Base-by-base conservation (phyloP, 2,113 vertebrate species). In the Rutilus rutilus region DNA sequence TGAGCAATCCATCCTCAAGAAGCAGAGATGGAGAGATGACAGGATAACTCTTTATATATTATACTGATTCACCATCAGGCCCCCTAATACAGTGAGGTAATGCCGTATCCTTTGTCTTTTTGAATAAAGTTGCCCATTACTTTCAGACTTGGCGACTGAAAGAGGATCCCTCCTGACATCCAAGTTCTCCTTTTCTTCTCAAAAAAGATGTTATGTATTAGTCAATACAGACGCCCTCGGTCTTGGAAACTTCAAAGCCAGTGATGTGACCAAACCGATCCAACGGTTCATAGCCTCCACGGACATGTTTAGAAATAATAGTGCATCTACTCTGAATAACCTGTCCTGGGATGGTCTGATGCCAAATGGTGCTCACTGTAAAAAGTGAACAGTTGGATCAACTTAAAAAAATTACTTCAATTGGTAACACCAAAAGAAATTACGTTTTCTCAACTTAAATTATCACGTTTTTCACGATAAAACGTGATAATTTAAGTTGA, bases 71-170 rank as follows among this genome's bases (percentile, higher is more conserved):
- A 81, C 62, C 71, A 78, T 77, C 47, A 67, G 77, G n/a, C 36
- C 54, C 9, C 30, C 39, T 62, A 69, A 85, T 84, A 80, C 19
- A n/a, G 50, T 79, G 73, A 86, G 79, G 79, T 76, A 67, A 83
- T 50, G 21, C 54, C 25, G 25, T 74, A 75, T 75, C 71, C 60
- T 74, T 36, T 59, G 89, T 88, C 85, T 60, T 50, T 82, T 71
- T 73, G 36, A 78, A 88, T 88, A 85, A 90, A 65, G 54, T n/a
- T 30, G 54, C 10, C 75, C 87, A 85, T 88, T 88, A 83, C 64
- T 88, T 87, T 75, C 45, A 65, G 45, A 25, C 33, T 23, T 36
- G 27, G 62, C 39, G 30, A 45, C 54, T 82, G 64, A 85, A 87
- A 82, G 64, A 85, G 64, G 52, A 89, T 74, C 42, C n/a, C 71